Conservation (phyloP, 2,113 vertebrate genomes). For the Carollia perspicillata region DNA sequence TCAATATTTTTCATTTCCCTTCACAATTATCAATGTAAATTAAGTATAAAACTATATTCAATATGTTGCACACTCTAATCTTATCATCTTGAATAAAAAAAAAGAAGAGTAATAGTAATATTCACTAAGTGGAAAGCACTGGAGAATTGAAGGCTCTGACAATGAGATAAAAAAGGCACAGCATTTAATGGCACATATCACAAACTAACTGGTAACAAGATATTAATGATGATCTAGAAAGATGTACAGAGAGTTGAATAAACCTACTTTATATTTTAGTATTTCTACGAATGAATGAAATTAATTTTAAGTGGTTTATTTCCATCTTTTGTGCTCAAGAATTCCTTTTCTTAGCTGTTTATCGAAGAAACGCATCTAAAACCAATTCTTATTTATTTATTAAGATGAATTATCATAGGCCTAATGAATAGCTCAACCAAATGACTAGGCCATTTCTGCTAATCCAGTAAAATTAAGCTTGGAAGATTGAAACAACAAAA, state of each 20-base stretch:
- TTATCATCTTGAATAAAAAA: background rate
- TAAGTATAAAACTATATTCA: background rate
- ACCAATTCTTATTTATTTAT: background rate
- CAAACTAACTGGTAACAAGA: background rate
- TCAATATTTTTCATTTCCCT: background rate
- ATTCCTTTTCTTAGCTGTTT: background rate
- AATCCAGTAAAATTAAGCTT: background rate
- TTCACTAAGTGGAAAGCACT: background rate
- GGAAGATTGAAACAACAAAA: background rate
- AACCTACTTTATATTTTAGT: background rate
- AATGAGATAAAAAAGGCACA: background rate
- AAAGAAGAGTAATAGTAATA: background rate
- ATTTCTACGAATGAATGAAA: background rate
- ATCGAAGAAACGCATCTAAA: background rate
- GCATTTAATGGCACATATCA: background rate
- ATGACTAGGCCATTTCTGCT: background rate
- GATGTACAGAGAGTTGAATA: background rate
- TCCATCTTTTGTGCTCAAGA: background rate
- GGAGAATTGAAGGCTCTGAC: background rate
- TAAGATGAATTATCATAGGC: background rate
- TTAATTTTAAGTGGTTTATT: background rate
- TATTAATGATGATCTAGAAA: background rate
- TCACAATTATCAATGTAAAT: constrained; percentile 39
- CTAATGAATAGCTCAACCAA: background rate
- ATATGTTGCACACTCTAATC: background rate